Evolutionary conservation across 1,140 invertebrate species (phyloP).

Genomic region (Formica exsecta): DNA sequence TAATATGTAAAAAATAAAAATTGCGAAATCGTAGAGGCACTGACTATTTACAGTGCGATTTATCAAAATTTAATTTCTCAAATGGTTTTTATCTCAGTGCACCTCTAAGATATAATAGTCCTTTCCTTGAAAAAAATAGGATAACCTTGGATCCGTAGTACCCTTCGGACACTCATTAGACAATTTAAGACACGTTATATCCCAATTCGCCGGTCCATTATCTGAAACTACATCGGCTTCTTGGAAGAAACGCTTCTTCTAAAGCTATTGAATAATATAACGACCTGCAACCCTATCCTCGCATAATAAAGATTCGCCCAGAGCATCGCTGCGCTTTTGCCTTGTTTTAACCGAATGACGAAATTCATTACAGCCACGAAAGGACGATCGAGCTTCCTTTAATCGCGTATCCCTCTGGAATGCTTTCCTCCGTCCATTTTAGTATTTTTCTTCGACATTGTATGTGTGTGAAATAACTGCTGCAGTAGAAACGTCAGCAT

Average conservation of each 20-base stretch:
- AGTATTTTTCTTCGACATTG: background rate
- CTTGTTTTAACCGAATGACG: constrained; percentile 73
- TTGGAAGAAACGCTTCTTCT: constrained; percentile 75
- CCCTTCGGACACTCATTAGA: constrained; percentile 85
- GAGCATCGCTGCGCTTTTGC: constrained; percentile 72
- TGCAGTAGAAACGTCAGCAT: background rate
- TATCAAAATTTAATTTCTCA: constrained; percentile 17
- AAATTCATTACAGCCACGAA: constrained; percentile 71
- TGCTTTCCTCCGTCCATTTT: background rate
- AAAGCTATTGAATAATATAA: constrained; percentile 80
- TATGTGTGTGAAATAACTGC: background rate
- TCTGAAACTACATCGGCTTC: constrained; percentile 81
- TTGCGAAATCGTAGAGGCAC: background rate
- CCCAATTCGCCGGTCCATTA: constrained; percentile 84
- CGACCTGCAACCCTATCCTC: constrained; percentile 75
- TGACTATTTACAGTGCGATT: background rate
- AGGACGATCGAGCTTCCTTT: constrained; percentile 60
- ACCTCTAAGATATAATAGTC: constrained; percentile 49
- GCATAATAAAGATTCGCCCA: constrained; percentile 79
- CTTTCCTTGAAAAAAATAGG: constrained; percentile 76
- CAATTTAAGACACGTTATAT: constrained; percentile 86
- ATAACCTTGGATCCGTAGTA: constrained; percentile 77
- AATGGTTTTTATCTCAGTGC: constrained; percentile 32
- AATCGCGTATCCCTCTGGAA: constrained; percentile 20
- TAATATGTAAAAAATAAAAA: background rate